Conservation (phyloP, 2,113 vertebrate species). For the Columba livia region DNA sequence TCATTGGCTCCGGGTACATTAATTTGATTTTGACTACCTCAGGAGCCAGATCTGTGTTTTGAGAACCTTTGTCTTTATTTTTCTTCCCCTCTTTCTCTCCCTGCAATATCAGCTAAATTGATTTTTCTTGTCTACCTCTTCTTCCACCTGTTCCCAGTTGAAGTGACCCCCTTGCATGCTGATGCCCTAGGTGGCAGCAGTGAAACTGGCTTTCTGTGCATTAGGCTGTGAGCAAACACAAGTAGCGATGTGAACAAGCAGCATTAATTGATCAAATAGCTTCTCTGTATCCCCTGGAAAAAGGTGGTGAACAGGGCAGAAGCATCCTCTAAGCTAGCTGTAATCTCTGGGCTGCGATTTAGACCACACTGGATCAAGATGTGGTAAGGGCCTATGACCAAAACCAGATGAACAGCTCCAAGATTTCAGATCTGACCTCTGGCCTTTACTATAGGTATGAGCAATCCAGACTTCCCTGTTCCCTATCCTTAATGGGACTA, state of each 20-base stretch:
- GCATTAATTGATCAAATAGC: not conserved
- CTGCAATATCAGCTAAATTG: not conserved
- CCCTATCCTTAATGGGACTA: not conserved
- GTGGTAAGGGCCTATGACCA: not conserved
- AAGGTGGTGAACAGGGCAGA: not conserved
- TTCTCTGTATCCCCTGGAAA: not conserved
- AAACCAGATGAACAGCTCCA: not conserved
- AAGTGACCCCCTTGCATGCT: not conserved
- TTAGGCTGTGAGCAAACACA: not conserved
- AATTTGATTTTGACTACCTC: not conserved
- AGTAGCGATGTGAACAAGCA: not conserved
- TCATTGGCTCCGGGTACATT: rapidly evolving
- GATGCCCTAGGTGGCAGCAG: not conserved
- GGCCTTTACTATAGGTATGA: not conserved
- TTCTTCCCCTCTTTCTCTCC: not conserved
- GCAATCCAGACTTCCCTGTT: not conserved
- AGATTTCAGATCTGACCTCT: not conserved
- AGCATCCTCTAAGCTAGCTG: rapidly evolving
- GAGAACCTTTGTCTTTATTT: not conserved
- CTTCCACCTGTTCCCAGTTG: not conserved
- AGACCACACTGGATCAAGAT: rapidly evolving
- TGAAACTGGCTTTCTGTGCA: not conserved
- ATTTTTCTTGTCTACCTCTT: not conserved
- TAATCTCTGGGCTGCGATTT: not conserved
- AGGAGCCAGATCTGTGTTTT: not conserved